Evolutionary conservation across 2,797 vertebrate species (phyloP), one percentile per base, ranked within the genome.

Genomic region (Rhynchonycteris naso): DNA sequence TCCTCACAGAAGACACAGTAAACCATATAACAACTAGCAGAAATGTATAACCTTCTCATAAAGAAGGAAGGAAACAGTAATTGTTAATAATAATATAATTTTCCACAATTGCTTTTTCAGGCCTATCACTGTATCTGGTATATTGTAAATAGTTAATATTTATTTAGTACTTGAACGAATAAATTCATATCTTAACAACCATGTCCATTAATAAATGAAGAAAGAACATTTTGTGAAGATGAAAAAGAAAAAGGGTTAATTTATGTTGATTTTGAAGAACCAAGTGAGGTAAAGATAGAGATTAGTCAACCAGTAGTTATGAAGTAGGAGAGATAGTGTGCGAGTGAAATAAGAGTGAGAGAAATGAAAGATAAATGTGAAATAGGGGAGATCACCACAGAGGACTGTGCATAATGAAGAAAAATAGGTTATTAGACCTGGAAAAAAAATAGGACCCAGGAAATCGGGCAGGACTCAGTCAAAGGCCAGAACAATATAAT

Each of bases 251-350:
- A 52, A 50, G 61, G 74, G 56, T 68, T 16, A 58, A 26, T 91
- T 91, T 72, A 54, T n/a, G 12, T n/a, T 93, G 61, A 92, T 90
- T 93, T 82, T 71, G 26, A 92, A 81, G 50, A 92, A 66, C 26
- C 65, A 52, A 66, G 15, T 3, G 7, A 58, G 33, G 7, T 71
- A 80, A 95, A 2, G 2, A 22, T 89, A 38, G 9, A 92, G 72
- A 66, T 56, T 38, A 76, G 76, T 79, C 56, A 90, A 76, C 54
- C 26, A 81, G 26, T 59, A 80, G 3, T 79, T 61, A 58, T 47
- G 26, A 52, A 72, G 28, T 30, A 82, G 33, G 24, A 89, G 43
- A n/a, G 30, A 35, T 3, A 56, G 33, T 86, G 5, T 24, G 47
- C 78, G 33, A 69, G 3, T 33, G n/a, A 75, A 78, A 18, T 1